Evolutionary conservation across 2,113 vertebrate species (phyloP).

Genomic region (Solea senegalensis): DNA sequence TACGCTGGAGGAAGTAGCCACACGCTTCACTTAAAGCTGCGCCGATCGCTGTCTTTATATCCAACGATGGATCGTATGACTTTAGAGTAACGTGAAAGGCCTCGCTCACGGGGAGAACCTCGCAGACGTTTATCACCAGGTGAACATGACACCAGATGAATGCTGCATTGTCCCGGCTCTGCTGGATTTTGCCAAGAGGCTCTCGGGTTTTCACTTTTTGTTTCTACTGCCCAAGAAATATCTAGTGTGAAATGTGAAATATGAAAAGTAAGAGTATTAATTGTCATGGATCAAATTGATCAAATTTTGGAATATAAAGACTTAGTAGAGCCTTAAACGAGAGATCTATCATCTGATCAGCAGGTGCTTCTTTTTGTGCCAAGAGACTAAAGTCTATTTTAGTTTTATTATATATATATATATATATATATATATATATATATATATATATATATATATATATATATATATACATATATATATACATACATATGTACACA

Average conservation of each 20-base stretch:
- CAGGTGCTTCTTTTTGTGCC: conserved; percentile 15
- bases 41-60: not conserved
- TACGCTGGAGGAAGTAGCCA: not conserved
- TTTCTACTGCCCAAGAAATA: no score
- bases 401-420: no score
- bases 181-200: no score
- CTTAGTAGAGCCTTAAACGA: conserved; percentile 18
- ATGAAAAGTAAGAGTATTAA: no score
- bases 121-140: not conserved
- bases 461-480: not conserved
- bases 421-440: no score
- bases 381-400: conserved; percentile 17
- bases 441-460: not conserved
- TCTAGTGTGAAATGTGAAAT: no score
- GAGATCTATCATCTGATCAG: conserved; percentile 22
- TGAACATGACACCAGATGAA: not conserved
- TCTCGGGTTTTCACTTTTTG: no score
- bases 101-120: not conserved
- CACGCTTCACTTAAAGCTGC: not conserved
- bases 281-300: not conserved
- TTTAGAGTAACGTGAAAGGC: not conserved
- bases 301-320: not conserved
- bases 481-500: no score
- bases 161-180: not conserved
- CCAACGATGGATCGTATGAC: not conserved